A percentile compares a stretch with the other conserved stretches of the same genome.
Conservation (phyloP, 2,113 vertebrate genomes). For the Phylloscopus trochiloides region DNA sequence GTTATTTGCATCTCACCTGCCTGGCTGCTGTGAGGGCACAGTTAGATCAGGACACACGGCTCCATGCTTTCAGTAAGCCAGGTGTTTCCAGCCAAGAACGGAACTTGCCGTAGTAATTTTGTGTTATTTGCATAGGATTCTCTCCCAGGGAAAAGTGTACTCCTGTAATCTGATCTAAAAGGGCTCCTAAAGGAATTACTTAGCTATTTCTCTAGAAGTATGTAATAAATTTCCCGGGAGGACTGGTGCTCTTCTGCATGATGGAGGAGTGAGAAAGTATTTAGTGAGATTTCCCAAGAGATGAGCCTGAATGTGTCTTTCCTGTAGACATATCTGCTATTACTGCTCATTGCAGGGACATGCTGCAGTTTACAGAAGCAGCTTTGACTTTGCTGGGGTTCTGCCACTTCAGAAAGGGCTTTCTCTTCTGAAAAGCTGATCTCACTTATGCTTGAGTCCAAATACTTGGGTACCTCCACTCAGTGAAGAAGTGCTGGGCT, state of each 20-base stretch:
- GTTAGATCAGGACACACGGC: not conserved
- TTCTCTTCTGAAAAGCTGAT: not conserved
- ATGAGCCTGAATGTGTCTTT: not conserved
- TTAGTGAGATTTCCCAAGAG: conserved; percentile 57
- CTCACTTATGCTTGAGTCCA: not conserved
- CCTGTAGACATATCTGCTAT: not conserved
- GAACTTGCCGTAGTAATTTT: conserved; percentile 15
- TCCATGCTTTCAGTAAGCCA: not conserved
- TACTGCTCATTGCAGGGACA: not conserved
- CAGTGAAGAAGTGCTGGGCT: not conserved
- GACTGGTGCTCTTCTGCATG: not conserved
- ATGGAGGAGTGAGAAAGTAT: conserved; percentile 45
- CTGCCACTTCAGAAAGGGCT: not conserved
- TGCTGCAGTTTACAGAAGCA: not conserved
- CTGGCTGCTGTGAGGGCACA: not conserved
- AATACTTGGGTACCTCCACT: not conserved
- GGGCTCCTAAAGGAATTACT: conserved; percentile 36
- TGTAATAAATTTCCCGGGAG: conserved; percentile 3
- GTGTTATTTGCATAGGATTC: conserved; percentile 8
- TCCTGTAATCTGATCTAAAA: conserved; percentile 44
- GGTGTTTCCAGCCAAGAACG: not conserved
- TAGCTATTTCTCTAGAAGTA: conserved; percentile 44
- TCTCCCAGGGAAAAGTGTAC: not conserved
- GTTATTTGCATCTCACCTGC: not conserved
- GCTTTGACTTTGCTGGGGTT: not conserved